Base-by-base conservation (phyloP, 2,113 vertebrate species). In the Manacus vitellinus region DNA sequence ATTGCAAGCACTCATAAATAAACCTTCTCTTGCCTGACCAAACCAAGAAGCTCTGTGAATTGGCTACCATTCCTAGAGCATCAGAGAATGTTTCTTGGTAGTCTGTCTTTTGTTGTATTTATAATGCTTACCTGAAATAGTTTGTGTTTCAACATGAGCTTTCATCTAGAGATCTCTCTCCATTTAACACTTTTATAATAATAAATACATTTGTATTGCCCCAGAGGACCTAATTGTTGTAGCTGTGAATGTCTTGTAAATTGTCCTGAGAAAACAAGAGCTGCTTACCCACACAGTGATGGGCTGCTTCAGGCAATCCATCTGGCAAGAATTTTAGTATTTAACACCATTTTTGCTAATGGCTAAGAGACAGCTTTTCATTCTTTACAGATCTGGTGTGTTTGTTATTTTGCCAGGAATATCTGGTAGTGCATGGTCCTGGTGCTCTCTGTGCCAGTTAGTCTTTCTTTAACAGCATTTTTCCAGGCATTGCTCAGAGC, bases 291-390 rank as follows among this genome's bases (percentile, higher is more conserved):
- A 46, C 35, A 23, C 46, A 70, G 55, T 62, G 47, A 65, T 90
- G 82, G 41, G 58, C 75, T 8, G n/a, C 75, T 92, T 75, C 10
- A 2, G 49, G 72, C 67, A 77, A 43, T 79, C 58, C 49, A 70
- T 85, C 79, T 92, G 86, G 72, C 75, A 96, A 71, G 63, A 73
- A 61, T 75, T 76, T 39, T 31, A 76, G 27, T 65, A 33, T 91
- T 86, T 93, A 72, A 80, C 55, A 76, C 71, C n/a, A 51, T 83
- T 90, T 85, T 83, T 91, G 35, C 78, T 83, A 88, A 66, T 76
- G 67, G 37, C 49, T 85, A 59, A 74, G 67, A 90, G 51, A 67
- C 49, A 92, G 67, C n/a, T 90, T 94, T 76, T 92, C 1, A 0
- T 91, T 74, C 52, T 80, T 78, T 70, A 58, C 59, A 71, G 28